Evolutionary conservation across 2,888 invertebrate genomes (phyloP), one percentile per base, ranked within the genome.

Genomic region (Agrotis exclamationis): DNA sequence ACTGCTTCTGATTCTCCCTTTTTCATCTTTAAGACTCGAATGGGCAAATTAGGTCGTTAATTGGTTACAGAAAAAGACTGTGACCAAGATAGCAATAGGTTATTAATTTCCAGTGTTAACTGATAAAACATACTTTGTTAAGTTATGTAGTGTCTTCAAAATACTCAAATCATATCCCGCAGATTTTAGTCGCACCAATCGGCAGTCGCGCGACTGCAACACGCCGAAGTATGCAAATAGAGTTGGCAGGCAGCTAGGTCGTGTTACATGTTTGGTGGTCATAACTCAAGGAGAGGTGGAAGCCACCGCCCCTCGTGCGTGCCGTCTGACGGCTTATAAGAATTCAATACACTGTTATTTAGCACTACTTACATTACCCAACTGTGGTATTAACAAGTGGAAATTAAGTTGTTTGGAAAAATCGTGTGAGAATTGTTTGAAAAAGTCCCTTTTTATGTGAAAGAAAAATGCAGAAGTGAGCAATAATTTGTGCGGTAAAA

Each of bases 261-360:
- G 88, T 89, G 90, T 93, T 90, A 90, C 94, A 95, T 95, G 95
- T 91, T 91, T 86, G 76, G 85, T 73, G 75, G 91, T 90, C 87
- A 95, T 95, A 92, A 94, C 89, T 95, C 93, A 94, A 82, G 82
- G 71, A 80, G 80, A 83, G 85, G 86, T 87, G 80, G 88, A 86
- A 90, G 88, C 89, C 87, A 89, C 91, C 89, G 88, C 79, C 80
- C 78, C 65, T 85, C 88, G 89, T 93, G 93, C 95, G 94, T 94
- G 94, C 87, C 84, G 87, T 87, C 89, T 85, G 88, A 85, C 85
- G 85, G 88, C 90, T 90, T 91, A 89, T 90, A 92, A 90, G 89
- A 90, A 91, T 92, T 92, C 92, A 92, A 92, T 93, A 91, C 87
- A 85, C 87, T 79, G 86, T 88, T 89, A 86, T 83, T 85, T 86